Base-by-base conservation (phyloP, 2,797 vertebrate species). In the Danio tinwini region DNA sequence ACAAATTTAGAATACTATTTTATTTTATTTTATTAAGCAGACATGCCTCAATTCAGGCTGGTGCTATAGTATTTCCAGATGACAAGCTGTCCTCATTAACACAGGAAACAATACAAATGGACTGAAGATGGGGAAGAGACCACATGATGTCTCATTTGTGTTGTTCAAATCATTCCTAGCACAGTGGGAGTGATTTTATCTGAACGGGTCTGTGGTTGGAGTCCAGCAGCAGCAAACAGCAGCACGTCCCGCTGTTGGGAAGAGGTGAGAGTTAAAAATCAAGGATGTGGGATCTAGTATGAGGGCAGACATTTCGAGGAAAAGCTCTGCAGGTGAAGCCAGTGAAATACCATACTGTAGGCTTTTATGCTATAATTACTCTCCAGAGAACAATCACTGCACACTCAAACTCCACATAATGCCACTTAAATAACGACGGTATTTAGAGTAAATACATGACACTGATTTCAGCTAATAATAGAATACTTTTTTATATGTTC, bases 61-160 rank as follows among this genome's bases (percentile, higher is more conserved):
- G 50, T 75, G 40, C 19, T 47, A 47, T 29, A 29, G 1, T 45
- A 67, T 81, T 80, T 82, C 70, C 73, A 80, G 37, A 82, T 70
- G 80, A 82, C 73, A 81, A 84, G 74, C 76, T 67, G 58, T 56
- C 19, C 64, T 82, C 69, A 82, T 88, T 85, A 87, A 87, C 80
- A 83, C 88, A 74, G 70, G 85, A 82, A 88, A 86, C 80, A 74
- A 75, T 77, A 56, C 71, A 79, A 88, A 82, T 86, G 81, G 83
- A 85, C 69, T 64, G 44, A 64, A 81, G 74, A 83, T 75, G 85
- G 76, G 81, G 72, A 62, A 49, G 37, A 76, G 77, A 74, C 81
- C 67, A 53, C 53, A 62, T 82, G 77, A 71, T 78, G 74, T 84
- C 83, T 81, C 73, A 77, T 76, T 74, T 39, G 14, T 76, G 65